These are phyloP conservation scores for Thelaira solivaga DNA, from an alignment of 2,888 invertebrate species.

Conservation along the genomic window DNA sequence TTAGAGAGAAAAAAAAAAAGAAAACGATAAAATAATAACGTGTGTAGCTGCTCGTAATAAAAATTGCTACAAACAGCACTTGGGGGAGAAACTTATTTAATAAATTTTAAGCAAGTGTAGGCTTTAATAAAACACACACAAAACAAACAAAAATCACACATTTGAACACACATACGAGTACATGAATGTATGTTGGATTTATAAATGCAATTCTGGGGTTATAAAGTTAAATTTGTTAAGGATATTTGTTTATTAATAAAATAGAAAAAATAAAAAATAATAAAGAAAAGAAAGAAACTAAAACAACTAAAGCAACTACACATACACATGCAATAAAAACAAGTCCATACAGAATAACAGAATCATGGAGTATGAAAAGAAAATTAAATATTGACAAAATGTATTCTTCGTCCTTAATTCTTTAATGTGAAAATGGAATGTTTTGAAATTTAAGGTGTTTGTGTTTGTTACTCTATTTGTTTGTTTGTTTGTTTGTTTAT, in stretches of 20 bases:
- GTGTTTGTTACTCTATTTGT: constrained; percentile 6
- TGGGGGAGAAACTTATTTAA: constrained; percentile 39
- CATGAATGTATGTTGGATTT: not conserved
- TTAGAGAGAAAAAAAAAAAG: too few species aligned
- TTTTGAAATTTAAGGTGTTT: constrained; percentile 15
- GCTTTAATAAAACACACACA: constrained; percentile 14
- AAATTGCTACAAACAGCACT: constrained; percentile 20
- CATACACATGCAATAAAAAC: not conserved
- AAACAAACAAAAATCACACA: too few species aligned
- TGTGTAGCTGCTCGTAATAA: constrained; percentile 4
- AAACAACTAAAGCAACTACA: too few species aligned
- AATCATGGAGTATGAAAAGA: constrained; percentile 1
- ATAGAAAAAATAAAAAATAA: not conserved
- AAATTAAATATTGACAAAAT: constrained; percentile 4
- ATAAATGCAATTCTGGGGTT: constrained; percentile 34
- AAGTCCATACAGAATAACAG: too few species aligned
- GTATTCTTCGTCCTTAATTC: constrained; percentile 17
- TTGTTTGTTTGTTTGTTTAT: constrained; percentile 13
- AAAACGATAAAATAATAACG: too few species aligned
- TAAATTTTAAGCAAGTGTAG: too few species aligned
- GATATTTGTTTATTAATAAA: constrained; percentile 31
- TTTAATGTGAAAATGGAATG: constrained; percentile 17
- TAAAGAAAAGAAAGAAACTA: not conserved
- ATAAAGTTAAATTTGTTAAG: constrained; percentile 28
- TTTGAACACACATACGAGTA: too few species aligned